A percentile compares a stretch with the other conserved stretches of the same genome.
These are phyloP conservation scores for Pangasius macronema DNA, from an alignment of 2,797 vertebrate genomes.

Conservation along the genomic window DNA sequence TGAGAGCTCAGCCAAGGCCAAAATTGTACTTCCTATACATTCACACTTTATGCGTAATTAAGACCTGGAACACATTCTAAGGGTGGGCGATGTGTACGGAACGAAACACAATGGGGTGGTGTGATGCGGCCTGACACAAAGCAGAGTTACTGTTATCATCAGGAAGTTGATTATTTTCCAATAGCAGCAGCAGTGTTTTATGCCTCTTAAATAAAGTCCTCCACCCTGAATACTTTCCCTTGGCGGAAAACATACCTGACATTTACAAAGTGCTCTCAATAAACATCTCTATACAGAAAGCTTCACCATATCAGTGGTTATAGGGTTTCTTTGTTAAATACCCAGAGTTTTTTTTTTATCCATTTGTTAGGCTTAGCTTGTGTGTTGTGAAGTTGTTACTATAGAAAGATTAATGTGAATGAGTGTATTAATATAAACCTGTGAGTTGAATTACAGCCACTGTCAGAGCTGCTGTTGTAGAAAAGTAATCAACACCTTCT, in stretches of 20 bases:
- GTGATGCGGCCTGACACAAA: neutral
- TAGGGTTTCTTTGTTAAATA: neutral
- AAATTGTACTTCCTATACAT: slow-evolving; percentile 26
- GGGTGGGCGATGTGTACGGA: neutral
- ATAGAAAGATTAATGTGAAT: neutral
- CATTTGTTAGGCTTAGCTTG: too few relatives aligned
- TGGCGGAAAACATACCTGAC: neutral
- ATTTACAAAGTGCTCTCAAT: neutral
- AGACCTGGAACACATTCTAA: neutral
- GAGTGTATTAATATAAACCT: neutral
- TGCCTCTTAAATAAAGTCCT: neutral
- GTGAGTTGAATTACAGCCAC: neutral
- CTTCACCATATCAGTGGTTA: neutral
- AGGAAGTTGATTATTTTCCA: neutral
- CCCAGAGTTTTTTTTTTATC: neutral
- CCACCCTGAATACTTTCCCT: neutral
- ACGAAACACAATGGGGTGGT: neutral
- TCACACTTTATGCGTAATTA: slow-evolving; percentile 11
- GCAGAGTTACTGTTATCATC: neutral
- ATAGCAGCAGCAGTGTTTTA: neutral
- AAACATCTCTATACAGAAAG: neutral
- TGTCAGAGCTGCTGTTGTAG: neutral
- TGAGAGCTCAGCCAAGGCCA: slow-evolving; percentile 37
- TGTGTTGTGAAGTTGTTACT: slow-evolving; percentile 1
- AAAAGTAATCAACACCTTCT: neutral